Conservation (phyloP, 2,113 vertebrate species). For the Myotis lucifugus region DNA sequence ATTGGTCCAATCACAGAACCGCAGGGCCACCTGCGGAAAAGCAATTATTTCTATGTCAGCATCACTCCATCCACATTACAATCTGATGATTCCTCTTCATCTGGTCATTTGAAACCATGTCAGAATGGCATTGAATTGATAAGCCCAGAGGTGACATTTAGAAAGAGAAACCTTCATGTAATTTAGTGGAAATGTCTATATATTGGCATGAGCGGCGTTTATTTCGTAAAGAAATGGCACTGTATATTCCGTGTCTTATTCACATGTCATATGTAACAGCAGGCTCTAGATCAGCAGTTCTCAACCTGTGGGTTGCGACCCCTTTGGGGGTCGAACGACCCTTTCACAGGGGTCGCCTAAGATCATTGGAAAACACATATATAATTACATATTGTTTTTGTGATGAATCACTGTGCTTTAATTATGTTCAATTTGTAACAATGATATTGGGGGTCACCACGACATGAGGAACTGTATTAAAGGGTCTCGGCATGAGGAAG, state of each 20-base stretch:
- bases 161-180: constrained; percentile 13
- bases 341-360: too few relatives aligned
- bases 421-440: too few relatives aligned
- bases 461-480: too few relatives aligned
- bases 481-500: too few relatives aligned
- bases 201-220: constrained; percentile 12
- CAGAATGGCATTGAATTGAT: constrained; percentile 48
- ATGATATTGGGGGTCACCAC: too few relatives aligned
- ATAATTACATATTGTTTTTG: too few relatives aligned
- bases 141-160: constrained; percentile 48
- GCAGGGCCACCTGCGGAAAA: constrained; percentile 1
- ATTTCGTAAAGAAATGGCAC: not conserved
- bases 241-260: too few relatives aligned
- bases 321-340: too few relatives aligned
- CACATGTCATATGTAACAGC: not conserved
- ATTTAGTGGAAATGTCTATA: constrained; percentile 25
- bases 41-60: constrained; percentile 47
- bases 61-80: constrained; percentile 27
- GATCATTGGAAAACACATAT: too few relatives aligned
- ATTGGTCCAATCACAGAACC: not conserved
- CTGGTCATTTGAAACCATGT: constrained; percentile 39
- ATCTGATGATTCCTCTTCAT: constrained; percentile 17
- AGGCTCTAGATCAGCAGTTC: not conserved
- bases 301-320: too few relatives aligned
- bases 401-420: too few relatives aligned